Conservation (phyloP, 2,797 vertebrate species). For the Muscicapa striata region DNA sequence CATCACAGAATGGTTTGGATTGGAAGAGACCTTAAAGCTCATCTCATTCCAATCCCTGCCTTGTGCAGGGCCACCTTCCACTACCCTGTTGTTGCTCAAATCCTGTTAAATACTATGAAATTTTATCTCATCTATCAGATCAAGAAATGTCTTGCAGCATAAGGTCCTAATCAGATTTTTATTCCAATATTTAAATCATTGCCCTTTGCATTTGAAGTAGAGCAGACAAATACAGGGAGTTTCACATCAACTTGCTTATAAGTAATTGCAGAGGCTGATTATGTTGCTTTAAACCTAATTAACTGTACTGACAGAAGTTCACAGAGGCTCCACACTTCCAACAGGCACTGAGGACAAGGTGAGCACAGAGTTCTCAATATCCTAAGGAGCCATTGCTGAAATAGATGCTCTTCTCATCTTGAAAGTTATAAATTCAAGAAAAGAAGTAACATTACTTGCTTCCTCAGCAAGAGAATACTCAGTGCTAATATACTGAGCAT, state of each 20-base stretch:
- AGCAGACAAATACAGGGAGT: background rate
- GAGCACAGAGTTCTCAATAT: background rate
- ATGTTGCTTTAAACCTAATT: background rate
- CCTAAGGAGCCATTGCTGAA: background rate
- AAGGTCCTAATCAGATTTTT: background rate
- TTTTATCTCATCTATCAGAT: background rate
- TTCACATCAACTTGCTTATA: background rate
- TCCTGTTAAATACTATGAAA: background rate
- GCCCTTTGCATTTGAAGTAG: background rate
- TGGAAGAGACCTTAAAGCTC: background rate
- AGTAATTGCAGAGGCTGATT: background rate
- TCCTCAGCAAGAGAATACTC: background rate
- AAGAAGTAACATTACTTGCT: background rate
- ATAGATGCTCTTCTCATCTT: background rate
- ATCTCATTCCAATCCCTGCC: background rate
- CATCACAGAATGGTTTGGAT: background rate
- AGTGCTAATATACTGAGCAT: background rate
- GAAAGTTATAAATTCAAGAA: background rate
- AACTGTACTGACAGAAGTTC: background rate
- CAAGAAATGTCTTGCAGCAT: background rate
- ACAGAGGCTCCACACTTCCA: background rate
- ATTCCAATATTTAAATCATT: background rate
- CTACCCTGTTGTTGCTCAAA: background rate
- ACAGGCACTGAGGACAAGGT: background rate
- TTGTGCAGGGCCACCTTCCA: background rate